Evolutionary conservation across 2,888 invertebrate species (phyloP).

Genomic region (Apodemia zela): DNA sequence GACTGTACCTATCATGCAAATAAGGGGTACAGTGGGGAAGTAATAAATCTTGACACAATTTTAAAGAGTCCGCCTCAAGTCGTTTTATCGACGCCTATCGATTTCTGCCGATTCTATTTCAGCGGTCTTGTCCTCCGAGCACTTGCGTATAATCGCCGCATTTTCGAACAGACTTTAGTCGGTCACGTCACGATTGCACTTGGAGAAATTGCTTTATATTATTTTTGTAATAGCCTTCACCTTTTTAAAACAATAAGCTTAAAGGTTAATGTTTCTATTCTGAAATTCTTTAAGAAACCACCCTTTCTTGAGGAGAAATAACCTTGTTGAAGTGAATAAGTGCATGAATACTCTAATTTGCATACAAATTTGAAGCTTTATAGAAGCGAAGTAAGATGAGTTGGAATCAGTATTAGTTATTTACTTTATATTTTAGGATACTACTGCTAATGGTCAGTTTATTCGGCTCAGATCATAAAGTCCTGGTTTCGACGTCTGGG

Average conservation of each 20-base stretch:
- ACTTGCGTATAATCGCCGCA: slow-evolving; percentile 13
- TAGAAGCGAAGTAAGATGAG: too few relatives aligned
- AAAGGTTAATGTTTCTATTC: slow-evolving; percentile 7
- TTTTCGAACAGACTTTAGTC: slow-evolving; percentile 23
- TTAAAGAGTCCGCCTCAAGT: slow-evolving; percentile 43
- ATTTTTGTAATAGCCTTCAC: slow-evolving; percentile 27
- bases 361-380: too few relatives aligned
- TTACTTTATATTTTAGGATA: too few relatives aligned
- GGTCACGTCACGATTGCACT: slow-evolving; percentile 39
- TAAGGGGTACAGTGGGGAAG: slow-evolving; percentile 28
- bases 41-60: slow-evolving; percentile 60
- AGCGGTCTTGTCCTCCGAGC: background rate
- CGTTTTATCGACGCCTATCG: slow-evolving; percentile 36
- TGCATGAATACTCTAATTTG: too few relatives aligned
- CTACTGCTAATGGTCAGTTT: too few relatives aligned
- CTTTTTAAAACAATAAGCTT: slow-evolving; percentile 4
- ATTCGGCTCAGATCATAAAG: too few relatives aligned
- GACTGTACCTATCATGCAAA: slow-evolving; percentile 22
- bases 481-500: too few relatives aligned
- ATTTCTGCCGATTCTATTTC: background rate
- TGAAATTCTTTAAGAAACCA: background rate
- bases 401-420: too few relatives aligned
- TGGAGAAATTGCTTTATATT: slow-evolving; percentile 40
- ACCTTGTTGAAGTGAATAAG: too few relatives aligned
- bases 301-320: too few relatives aligned